Percentiles rank a stretch among this genome's conserved stretches.
phyloP scores from a whole-genome alignment of 2,113 vertebrate genomes.

The Leptobrachium ailaonicum region DNA sequence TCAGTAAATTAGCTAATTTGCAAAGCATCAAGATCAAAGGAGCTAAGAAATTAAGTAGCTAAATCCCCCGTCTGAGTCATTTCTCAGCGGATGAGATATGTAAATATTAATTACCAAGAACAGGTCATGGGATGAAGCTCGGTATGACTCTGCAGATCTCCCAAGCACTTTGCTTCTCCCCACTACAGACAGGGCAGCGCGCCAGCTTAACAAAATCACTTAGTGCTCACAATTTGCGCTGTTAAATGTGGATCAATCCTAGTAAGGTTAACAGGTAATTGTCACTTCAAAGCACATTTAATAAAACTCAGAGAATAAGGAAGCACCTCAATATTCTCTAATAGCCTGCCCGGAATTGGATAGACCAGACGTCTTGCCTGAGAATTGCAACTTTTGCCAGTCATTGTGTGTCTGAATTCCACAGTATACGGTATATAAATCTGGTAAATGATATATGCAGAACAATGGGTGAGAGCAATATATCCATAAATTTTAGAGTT shows the following conservation, averaged over 20 bases:
- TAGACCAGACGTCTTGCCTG: not conserved
- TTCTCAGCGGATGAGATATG: slow-evolving; percentile 5
- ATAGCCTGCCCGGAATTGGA: not conserved
- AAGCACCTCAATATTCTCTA: slow-evolving; percentile 3
- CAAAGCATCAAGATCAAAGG: not conserved
- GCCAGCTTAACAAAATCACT: slow-evolving; percentile 20
- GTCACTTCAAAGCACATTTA: slow-evolving; percentile 19
- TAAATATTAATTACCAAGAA: slow-evolving; percentile 22
- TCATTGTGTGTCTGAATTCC: not conserved
- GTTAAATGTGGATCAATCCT: slow-evolving; percentile 12
- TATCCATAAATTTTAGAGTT: no score
- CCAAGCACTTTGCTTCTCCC: not conserved
- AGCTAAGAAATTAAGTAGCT: not conserved
- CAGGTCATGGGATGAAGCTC: not conserved
- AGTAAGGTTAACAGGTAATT: slow-evolving; percentile 27
- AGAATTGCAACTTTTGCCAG: not conserved
- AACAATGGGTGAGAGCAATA: no score
- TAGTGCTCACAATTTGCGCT: slow-evolving; percentile 11
- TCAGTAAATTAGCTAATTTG: slow-evolving; percentile 6
- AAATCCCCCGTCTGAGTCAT: not conserved
- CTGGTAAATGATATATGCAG: no score
- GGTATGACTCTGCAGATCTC: slow-evolving; percentile 1
- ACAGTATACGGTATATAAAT: no score
- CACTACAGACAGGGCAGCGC: slow-evolving; percentile 4
- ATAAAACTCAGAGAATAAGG: slow-evolving; percentile 10